phyloP scores from a whole-genome alignment of 1,140 invertebrate species.

The Parasteatoda tepidariorum region DNA sequence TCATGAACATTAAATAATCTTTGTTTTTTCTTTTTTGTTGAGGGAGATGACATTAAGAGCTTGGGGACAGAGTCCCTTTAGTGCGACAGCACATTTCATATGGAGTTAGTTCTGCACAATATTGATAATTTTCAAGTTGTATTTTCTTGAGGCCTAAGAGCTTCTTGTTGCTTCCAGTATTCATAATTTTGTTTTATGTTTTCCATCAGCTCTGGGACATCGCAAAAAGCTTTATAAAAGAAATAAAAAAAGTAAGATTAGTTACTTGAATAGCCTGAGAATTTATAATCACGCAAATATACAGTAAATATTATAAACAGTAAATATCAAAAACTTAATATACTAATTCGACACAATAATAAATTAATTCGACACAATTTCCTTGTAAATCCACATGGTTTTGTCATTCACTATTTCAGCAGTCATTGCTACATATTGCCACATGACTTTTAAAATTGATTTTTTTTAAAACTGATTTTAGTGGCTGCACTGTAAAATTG shows the following conservation, averaged over 20 bases:
- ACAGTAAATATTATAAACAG: neutral
- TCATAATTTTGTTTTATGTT: slow-evolving; percentile 88
- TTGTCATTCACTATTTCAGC: no score
- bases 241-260: slow-evolving; percentile 13
- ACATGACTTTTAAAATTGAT: no score
- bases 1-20: neutral
- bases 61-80: neutral
- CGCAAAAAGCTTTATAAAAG: slow-evolving; percentile 83
- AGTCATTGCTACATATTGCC: no score
- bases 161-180: slow-evolving; percentile 84
- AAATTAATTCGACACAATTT: neutral
- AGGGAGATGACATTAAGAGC: slow-evolving; percentile 25
- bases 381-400: no score
- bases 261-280: neutral
- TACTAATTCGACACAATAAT: no score
- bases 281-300: neutral
- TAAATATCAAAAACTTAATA: neutral
- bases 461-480: no score
- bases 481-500: no score
- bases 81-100: neutral
- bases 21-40: neutral
- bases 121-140: neutral
- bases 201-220: slow-evolving; percentile 88
- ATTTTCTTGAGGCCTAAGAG: slow-evolving; percentile 1
- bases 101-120: neutral